Conservation (phyloP, 2,797 vertebrate species). For the Hypotaenidia philippensis region DNA sequence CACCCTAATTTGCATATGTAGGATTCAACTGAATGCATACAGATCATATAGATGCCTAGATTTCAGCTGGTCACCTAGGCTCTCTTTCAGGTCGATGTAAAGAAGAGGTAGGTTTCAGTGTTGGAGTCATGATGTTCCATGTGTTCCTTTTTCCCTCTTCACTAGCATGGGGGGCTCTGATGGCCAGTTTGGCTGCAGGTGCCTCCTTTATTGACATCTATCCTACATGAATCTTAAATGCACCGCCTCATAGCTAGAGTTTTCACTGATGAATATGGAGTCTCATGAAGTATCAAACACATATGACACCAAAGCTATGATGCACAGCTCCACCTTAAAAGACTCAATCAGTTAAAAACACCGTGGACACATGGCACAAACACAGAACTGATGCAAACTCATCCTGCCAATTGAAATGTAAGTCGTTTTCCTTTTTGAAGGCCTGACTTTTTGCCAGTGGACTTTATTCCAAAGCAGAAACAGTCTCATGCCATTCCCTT, state of each 20-base stretch:
- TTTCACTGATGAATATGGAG: not conserved
- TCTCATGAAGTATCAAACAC: not conserved
- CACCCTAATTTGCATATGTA: not conserved
- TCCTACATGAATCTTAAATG: not conserved
- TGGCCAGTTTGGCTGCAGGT: not conserved
- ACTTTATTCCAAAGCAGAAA: not conserved
- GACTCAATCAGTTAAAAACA: not conserved
- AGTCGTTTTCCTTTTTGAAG: not conserved
- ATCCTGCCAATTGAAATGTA: slow-evolving; percentile 3
- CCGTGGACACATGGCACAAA: not conserved
- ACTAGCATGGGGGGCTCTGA: fast-evolving
- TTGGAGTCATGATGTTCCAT: not conserved
- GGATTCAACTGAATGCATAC: not conserved
- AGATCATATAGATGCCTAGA: not conserved
- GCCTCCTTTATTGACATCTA: not conserved
- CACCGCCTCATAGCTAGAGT: not conserved
- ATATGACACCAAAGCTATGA: not conserved
- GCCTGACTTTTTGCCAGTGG: not conserved
- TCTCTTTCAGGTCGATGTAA: not conserved
- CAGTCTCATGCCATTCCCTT: not conserved
- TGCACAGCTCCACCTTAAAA: not conserved
- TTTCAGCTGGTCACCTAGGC: not conserved
- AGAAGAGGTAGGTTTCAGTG: not conserved
- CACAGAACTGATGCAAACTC: not conserved
- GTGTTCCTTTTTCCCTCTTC: not conserved